A percentile compares a stretch with the other conserved stretches of the same genome.
Conservation (phyloP, 1,140 invertebrate genomes). For the Meteorus sp. region DNA sequence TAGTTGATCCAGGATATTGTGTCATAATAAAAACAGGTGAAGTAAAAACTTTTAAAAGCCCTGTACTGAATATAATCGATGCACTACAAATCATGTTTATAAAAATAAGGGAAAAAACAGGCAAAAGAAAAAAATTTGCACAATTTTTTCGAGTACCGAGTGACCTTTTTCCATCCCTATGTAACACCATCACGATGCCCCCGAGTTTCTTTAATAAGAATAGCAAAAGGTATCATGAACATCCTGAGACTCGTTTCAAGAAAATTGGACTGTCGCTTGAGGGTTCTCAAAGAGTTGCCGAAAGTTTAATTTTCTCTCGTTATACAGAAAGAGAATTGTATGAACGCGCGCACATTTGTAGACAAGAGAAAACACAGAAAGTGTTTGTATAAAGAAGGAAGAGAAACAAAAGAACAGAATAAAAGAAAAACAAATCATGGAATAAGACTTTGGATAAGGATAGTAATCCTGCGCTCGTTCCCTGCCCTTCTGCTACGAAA, state of each 20-base stretch:
- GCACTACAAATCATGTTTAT: not conserved
- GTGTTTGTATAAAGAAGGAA: conserved; percentile 3
- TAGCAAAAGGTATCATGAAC: conserved; percentile 32
- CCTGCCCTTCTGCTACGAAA: conserved; percentile 3
- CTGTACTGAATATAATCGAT: conserved; percentile 18
- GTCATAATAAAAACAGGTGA: no score
- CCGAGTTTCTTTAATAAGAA: conserved; percentile 33
- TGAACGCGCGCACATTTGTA: not conserved
- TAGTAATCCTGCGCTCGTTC: no score
- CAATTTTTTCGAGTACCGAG: not conserved
- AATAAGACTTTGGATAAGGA: no score
- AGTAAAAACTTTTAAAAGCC: no score
- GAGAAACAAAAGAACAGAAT: not conserved
- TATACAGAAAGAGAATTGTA: conserved; percentile 1
- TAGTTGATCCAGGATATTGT: no score
- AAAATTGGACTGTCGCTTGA: conserved; percentile 50
- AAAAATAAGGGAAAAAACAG: conserved; percentile 1
- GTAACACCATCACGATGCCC: not conserved
- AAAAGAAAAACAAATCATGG: no score
- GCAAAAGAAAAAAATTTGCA: not conserved
- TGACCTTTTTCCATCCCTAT: not conserved
- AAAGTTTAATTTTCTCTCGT: conserved; percentile 43
- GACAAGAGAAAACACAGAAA: not conserved
- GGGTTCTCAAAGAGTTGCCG: conserved; percentile 37
- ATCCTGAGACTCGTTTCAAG: conserved; percentile 39